Conservation (phyloP, 2,888 invertebrate genomes). For the Xestia sexstrigata region DNA sequence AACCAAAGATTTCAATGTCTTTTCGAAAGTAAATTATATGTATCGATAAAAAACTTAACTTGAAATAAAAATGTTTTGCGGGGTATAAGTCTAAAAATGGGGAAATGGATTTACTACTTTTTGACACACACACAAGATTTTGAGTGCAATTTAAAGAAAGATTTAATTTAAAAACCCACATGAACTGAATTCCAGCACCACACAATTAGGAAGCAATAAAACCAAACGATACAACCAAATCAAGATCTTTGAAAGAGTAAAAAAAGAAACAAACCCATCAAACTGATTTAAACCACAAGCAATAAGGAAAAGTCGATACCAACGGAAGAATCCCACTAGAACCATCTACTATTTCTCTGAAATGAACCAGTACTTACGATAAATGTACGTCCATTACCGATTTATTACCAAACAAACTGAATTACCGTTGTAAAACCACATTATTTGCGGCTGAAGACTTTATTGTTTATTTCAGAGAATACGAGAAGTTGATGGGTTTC, state of each 20-base stretch:
- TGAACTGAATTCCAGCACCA: neutral
- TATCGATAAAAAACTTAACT: neutral
- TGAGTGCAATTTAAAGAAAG: neutral
- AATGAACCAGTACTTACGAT: constrained; percentile 32
- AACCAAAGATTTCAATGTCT: neutral
- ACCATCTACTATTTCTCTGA: constrained; percentile 29
- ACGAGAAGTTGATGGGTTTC: neutral
- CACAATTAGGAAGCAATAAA: constrained; percentile 10
- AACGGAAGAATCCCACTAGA: constrained; percentile 10
- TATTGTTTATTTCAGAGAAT: constrained; percentile 39
- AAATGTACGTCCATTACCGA: constrained; percentile 15
- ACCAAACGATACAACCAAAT: constrained; percentile 8
- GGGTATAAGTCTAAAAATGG: neutral
- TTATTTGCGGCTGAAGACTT: constrained; percentile 35
- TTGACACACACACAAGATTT: no score
- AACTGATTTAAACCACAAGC: constrained; percentile 16
- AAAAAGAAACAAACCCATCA: constrained; percentile 20
- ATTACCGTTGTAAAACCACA: constrained; percentile 35
- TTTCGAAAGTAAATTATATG: neutral
- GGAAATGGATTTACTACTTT: neutral
- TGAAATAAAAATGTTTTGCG: neutral
- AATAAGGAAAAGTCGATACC: constrained; percentile 43
- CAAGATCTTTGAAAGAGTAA: constrained; percentile 6
- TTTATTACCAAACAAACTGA: constrained; percentile 48
- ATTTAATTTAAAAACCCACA: neutral